Evolutionary conservation across 2,888 invertebrate species (phyloP).

Genomic region (Notodonta dromedarius): DNA sequence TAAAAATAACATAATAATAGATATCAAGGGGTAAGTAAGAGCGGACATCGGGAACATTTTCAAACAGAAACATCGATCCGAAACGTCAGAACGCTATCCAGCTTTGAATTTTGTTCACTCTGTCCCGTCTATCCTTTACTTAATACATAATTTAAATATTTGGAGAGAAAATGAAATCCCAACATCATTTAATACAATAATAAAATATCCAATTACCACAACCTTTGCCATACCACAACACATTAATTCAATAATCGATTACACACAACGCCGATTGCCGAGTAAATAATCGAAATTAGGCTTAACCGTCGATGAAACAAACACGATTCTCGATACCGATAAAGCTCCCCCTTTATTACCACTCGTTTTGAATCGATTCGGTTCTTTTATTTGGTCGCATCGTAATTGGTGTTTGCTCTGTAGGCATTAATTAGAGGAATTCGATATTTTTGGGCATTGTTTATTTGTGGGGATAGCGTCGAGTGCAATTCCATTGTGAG

Average conservation of each 20-base stretch:
- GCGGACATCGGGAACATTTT: too few species aligned
- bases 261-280: slow-evolving; percentile 44
- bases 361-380: slow-evolving; percentile 55
- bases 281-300: slow-evolving; percentile 67
- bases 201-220: slow-evolving; percentile 2
- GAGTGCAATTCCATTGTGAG: slow-evolving; percentile 22
- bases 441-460: slow-evolving; percentile 69
- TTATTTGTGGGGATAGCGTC: slow-evolving; percentile 36
- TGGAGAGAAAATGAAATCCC: too few species aligned
- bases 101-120: too few species aligned
- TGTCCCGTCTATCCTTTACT: too few species aligned
- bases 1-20: too few species aligned
- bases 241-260: slow-evolving; percentile 34
- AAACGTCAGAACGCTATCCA: too few species aligned
- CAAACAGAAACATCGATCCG: too few species aligned
- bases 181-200: background rate
- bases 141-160: too few species aligned
- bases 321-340: slow-evolving; percentile 53
- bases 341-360: slow-evolving; percentile 60
- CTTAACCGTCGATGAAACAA: slow-evolving; percentile 68
- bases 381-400: slow-evolving; percentile 64
- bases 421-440: slow-evolving; percentile 75
- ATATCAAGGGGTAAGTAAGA: too few species aligned
- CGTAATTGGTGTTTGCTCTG: slow-evolving; percentile 74
- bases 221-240: slow-evolving; percentile 7